Percentiles rank a stretch among this genome's conserved stretches.
phyloP scores from a whole-genome alignment of 2,888 invertebrate genomes.

The Physocephala rufipes region DNA sequence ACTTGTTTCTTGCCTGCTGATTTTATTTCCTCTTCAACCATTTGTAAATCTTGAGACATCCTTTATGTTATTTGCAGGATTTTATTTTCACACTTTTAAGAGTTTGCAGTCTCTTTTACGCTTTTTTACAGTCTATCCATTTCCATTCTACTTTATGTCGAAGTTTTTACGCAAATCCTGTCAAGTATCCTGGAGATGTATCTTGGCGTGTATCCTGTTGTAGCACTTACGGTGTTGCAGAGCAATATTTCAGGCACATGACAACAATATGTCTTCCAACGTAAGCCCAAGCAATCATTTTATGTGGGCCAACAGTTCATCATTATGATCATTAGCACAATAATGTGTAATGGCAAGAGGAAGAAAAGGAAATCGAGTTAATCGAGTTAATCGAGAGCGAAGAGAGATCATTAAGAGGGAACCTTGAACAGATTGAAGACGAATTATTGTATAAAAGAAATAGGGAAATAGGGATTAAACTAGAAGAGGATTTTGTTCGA shows the following conservation, averaged over 20 bases:
- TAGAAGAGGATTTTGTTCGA: too few species aligned
- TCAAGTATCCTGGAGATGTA: neutral
- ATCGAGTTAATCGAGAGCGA: too few species aligned
- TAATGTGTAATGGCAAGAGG: too few species aligned
- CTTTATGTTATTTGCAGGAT: too few species aligned
- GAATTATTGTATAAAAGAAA: too few species aligned
- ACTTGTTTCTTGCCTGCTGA: neutral
- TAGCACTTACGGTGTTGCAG: neutral
- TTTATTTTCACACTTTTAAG: neutral
- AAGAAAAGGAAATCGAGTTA: too few species aligned
- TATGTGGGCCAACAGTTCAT: slow-evolving; percentile 41
- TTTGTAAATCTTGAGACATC: too few species aligned
- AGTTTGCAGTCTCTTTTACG: neutral
- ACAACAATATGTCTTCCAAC: slow-evolving; percentile 36
- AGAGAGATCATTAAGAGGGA: too few species aligned
- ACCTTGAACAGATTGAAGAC: too few species aligned
- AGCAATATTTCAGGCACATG: slow-evolving; percentile 28
- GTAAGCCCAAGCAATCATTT: slow-evolving; percentile 36
- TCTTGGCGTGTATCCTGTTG: too few species aligned
- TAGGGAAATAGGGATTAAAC: too few species aligned
- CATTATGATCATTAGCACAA: neutral
- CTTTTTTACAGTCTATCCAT: neutral
- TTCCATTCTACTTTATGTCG: neutral
- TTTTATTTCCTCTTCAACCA: too few species aligned
- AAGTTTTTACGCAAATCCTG: slow-evolving; percentile 4